Evolutionary conservation across 1,140 invertebrate genomes (phyloP).

Genomic region (Apocrypta bakeri): DNA sequence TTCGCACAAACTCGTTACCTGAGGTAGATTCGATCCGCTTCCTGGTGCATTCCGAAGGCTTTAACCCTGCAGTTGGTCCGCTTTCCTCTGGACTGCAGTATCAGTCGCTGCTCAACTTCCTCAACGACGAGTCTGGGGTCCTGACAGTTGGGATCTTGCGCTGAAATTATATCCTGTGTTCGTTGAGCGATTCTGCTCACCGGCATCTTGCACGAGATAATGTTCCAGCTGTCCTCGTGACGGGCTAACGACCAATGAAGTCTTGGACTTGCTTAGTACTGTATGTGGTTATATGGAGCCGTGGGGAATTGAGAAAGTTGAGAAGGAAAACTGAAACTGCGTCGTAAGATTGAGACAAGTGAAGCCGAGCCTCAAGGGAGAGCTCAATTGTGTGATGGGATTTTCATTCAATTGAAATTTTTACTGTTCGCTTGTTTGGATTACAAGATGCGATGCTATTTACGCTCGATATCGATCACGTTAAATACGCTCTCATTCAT

Average conservation of each 20-base stretch:
- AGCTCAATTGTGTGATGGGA: neutral
- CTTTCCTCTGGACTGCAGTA: conserved; percentile 8
- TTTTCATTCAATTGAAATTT: no score
- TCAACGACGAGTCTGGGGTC: conserved; percentile 49
- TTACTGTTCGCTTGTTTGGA: no score
- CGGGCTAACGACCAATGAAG: neutral
- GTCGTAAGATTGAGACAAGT: neutral
- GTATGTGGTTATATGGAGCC: neutral
- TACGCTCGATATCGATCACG: neutral
- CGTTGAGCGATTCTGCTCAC: neutral
- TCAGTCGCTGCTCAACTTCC: conserved; percentile 45
- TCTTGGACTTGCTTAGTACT: neutral
- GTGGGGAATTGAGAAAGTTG: neutral
- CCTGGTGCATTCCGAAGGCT: conserved; percentile 59
- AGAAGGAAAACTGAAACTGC: neutral
- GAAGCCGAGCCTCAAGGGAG: neutral
- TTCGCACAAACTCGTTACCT: conserved; percentile 50
- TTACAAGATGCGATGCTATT: no score
- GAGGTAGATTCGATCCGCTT: conserved; percentile 61
- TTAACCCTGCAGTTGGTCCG: conserved; percentile 42
- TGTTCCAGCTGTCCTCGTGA: neutral
- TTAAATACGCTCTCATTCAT: neutral
- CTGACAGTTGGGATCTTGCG: neutral
- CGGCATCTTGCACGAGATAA: neutral
- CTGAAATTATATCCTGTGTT: neutral